Evolutionary conservation across 2,888 invertebrate genomes (phyloP), one percentile per base, ranked within the genome.

Genomic region (Drosophila anomelani): DNA sequence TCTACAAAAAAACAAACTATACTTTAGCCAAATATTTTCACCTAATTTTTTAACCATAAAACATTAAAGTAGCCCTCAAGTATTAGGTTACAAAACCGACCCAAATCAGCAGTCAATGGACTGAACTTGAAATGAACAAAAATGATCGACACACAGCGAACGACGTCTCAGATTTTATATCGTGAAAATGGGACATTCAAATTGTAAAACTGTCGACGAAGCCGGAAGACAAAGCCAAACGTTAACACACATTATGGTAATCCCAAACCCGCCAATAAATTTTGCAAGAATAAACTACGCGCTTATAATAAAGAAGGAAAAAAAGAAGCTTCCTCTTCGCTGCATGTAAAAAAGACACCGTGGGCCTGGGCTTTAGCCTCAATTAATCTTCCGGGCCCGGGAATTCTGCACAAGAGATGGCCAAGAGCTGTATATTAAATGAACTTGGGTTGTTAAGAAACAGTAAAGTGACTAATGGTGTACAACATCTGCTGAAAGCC

Each of bases 171-270:
- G 29, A 62, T 66, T 46, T 15, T 62, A 15, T 51, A 17, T 43
- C n/a, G 23, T 44, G 54, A 36, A 72, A 57, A 57, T 58, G 57
- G 54, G 46, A 36, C 66, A 53, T 57, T 38, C 53, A 32, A 72
- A 64, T 57, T 72, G 64, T 53, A 57, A 72, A 72, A 54, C 20
- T 43, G 73, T 47, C 58, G 66, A 44, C 58, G 15, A 20, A 63
- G 44, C 71, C 63, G 44, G 53, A 57, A 72, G 63, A 57, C 64
- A 57, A 34, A 55, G 47, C 32, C 53, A 15, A 41, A 38, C 15
- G 36, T 54, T 49, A 41, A 41, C 54, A 47, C 59, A 69, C 57
- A 60, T 60, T 64, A 23, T 41, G 41, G 72, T 38, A 64, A 73
- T 61, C 70, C 15, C 12, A 49, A 71, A 34, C 39, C 55, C 53